phyloP scores from a whole-genome alignment of 37 sponge, comb jelly and placozoan genomes.

The Agelas oroides region DNA sequence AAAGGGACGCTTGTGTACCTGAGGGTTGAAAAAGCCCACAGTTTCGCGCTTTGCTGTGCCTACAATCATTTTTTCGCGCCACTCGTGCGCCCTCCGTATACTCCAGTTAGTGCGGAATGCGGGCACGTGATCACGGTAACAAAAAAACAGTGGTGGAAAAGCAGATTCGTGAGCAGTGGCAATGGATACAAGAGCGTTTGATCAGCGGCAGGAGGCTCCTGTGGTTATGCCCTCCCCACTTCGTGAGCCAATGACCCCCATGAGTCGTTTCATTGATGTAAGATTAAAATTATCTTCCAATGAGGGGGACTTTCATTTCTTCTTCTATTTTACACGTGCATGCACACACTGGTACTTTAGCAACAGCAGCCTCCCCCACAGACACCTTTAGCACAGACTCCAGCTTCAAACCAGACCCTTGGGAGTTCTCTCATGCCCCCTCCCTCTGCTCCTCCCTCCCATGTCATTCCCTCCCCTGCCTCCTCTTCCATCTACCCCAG shows the following conservation, averaged over 20 bases:
- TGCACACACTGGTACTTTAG: neutral
- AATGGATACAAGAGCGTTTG: neutral
- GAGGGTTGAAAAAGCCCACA: too few relatives aligned
- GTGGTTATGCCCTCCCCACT: conserved; percentile 64
- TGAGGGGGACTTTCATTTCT: neutral
- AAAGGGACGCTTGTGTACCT: neutral
- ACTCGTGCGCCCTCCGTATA: conserved; percentile 26
- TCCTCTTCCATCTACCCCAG: conserved; percentile 33
- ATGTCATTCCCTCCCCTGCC: conserved; percentile 24
- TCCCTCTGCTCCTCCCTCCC: conserved; percentile 74
- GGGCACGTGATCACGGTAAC: too few relatives aligned
- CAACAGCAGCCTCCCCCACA: conserved; percentile 38
- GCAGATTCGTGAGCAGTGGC: too few relatives aligned
- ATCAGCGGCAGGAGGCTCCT: conserved; percentile 5
- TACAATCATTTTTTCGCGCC: conserved; percentile 55
- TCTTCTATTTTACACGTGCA: neutral
- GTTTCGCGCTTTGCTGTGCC: too few relatives aligned
- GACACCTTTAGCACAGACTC: conserved; percentile 42
- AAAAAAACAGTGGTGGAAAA: too few relatives aligned
- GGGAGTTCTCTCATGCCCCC: conserved; percentile 70
- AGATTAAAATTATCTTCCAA: too few relatives aligned
- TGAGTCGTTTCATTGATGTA: conserved; percentile 64
- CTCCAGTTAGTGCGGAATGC: neutral
- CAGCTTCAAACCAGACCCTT: conserved; percentile 40
- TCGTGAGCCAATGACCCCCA: conserved; percentile 74